Evolutionary conservation across 1,140 invertebrate species (phyloP), one percentile per base, ranked within the genome.

Genomic region (Leucophenga varia): DNA sequence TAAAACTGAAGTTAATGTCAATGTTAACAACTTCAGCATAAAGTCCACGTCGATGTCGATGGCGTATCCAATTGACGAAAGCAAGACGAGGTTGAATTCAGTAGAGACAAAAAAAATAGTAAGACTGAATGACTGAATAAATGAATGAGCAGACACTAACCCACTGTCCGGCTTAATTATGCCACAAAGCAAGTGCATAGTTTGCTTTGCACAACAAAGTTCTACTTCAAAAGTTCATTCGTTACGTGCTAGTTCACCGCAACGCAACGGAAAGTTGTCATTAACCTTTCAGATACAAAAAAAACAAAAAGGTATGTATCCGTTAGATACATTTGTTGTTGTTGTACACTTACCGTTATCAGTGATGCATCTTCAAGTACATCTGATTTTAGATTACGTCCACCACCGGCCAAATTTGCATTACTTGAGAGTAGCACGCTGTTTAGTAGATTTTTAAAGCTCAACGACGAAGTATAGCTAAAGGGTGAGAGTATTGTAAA

Each of bases 321-420:
- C n/a, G n/a, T n/a, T n/a, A n/a, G n/a, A n/a, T n/a, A n/a, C n/a
- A 38, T 20, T 38, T 17, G n/a, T 12, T 16, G 16, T 41, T 41
- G 3, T 14, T 13, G 22, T 20, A 12, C 28, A 54, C 67, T 64
- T 67, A 73, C 70, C 65, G 70, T 73, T 55, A 73, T 73, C 40
- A 73, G 52, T 14, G 70, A 73, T 30, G 70, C 70, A 61, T 73
- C 70, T 38, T 73, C 70, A n/a, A 73, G 64, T 43, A 73, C 65
- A 45, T 73, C 70, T 2, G 70, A 73, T 45, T 73, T 73, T 12
- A 73, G 60, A 46, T 72, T 72, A 12, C 70, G 50, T 1, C 70
- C 70, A 5, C 55, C 65, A 19, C 70, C 70, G 9, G 70, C 65
- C 44, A 73, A 47, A 35, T 72, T 73, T 14, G 65, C 60, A 40